Evolutionary conservation across 2,797 vertebrate species (phyloP).

Genomic region (Telmatherina bonti): DNA sequence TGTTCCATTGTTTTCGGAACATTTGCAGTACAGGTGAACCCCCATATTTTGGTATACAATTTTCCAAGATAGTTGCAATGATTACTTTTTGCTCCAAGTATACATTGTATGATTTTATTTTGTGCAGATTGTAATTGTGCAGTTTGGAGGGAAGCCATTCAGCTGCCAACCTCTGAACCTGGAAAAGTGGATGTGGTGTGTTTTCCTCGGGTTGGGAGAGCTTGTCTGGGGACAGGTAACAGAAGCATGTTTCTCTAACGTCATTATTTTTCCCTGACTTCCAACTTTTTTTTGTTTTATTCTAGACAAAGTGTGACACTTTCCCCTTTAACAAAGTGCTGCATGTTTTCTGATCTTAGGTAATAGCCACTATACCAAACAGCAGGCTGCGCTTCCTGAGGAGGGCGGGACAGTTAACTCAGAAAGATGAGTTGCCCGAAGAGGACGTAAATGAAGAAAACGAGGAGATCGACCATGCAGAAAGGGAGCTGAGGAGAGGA

Average conservation of each 20-base stretch:
- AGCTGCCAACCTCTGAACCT: conserved; percentile 94
- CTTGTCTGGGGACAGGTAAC: conserved; percentile 98
- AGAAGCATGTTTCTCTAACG: conserved; percentile 14
- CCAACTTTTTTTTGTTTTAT: conserved; percentile 4
- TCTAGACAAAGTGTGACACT: conserved; percentile 1
- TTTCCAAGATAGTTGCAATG: not conserved
- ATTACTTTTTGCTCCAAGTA: not conserved
- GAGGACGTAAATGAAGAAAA: conserved; percentile 95
- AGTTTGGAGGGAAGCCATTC: conserved; percentile 98
- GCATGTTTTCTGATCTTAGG: conserved; percentile 75
- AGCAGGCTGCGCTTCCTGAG: conserved; percentile 94
- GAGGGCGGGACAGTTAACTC: conserved; percentile 91
- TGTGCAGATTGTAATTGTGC: conserved; percentile 93
- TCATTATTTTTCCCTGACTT: not conserved
- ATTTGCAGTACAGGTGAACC: conserved; percentile 91
- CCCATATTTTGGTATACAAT: not conserved
- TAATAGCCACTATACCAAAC: conserved; percentile 93
- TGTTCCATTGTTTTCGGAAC: conserved; percentile 97
- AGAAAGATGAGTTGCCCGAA: conserved; percentile 92
- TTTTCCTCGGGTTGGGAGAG: conserved; percentile 97
- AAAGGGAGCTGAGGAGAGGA: conserved; percentile 94
- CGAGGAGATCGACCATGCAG: conserved; percentile 97
- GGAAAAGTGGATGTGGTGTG: conserved; percentile 99
- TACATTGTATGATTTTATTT: conserved; percentile 19
- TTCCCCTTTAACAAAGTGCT: conserved; percentile 15